A percentile compares a stretch with the other conserved stretches of the same genome.
These are phyloP conservation scores for Siniperca undulata DNA, from an alignment of 2,797 vertebrate species.

Conservation along the genomic window DNA sequence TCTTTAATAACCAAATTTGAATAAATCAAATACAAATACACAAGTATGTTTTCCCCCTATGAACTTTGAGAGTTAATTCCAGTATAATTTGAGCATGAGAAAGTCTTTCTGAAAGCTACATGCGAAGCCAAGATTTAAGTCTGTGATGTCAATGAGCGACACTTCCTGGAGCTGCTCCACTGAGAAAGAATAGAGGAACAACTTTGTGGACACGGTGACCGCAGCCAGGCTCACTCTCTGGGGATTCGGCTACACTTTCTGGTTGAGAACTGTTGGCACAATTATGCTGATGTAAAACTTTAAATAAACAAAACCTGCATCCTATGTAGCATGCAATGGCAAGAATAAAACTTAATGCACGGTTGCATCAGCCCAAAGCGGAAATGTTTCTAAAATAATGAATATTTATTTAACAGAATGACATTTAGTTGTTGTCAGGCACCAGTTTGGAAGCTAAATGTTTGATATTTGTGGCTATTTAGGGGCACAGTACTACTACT, in stretches of 20 bases:
- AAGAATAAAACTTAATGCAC: constrained; percentile 21
- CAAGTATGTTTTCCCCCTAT: not conserved
- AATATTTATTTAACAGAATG: constrained; percentile 52
- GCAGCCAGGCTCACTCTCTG: constrained; percentile 51
- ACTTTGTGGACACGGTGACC: constrained; percentile 51
- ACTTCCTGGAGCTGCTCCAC: constrained; percentile 74
- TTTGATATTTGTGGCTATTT: not conserved
- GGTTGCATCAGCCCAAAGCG: constrained; percentile 22
- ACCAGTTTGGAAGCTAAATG: no score
- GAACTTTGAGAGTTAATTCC: constrained; percentile 16
- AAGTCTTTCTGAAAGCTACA: constrained; percentile 20
- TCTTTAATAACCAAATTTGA: constrained; percentile 15
- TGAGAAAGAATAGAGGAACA: constrained; percentile 62
- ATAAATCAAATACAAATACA: not conserved
- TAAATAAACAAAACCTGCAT: constrained; percentile 57
- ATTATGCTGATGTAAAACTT: constrained; percentile 64
- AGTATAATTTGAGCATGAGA: constrained; percentile 28
- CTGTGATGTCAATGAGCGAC: constrained; percentile 64
- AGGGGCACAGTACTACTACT: not conserved
- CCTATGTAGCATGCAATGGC: constrained; percentile 36
- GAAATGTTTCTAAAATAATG: constrained; percentile 38
- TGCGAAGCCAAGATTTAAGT: constrained; percentile 39
- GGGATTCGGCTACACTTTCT: constrained; percentile 51
- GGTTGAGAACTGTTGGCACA: constrained; percentile 42
- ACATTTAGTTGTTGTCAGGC: constrained; percentile 19